Evolutionary conservation across 2,888 invertebrate species (phyloP).

Genomic region (Xestia xanthographa): DNA sequence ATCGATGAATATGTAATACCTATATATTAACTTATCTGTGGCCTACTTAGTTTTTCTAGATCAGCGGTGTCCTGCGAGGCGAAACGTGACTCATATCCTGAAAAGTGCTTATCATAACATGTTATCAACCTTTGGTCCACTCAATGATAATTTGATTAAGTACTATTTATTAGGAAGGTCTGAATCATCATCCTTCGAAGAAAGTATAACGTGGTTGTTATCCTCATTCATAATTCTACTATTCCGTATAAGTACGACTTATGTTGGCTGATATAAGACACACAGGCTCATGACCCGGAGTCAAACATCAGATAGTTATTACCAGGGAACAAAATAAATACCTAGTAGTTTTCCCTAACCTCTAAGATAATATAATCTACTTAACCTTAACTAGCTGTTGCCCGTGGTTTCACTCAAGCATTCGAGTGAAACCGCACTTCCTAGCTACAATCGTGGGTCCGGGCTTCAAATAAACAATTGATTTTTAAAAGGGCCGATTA

Average conservation of each 20-base stretch:
- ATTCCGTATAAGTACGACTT: neutral
- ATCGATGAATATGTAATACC: conserved; percentile 27
- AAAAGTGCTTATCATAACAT: conserved; percentile 33
- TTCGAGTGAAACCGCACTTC: neutral
- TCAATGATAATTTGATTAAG: conserved; percentile 32
- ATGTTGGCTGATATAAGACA: neutral
- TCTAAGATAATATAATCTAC: too few relatives aligned
- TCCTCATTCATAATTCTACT: neutral
- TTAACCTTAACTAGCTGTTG: neutral
- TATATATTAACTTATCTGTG: conserved; percentile 19
- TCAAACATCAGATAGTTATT: neutral
- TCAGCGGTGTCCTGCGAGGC: neutral
- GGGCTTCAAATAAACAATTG: neutral
- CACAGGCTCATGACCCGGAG: neutral
- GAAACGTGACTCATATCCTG: conserved; percentile 45
- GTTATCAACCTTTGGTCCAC: conserved; percentile 31
- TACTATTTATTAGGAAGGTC: conserved; percentile 11
- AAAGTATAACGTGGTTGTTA: conserved; percentile 15
- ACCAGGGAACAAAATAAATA: neutral
- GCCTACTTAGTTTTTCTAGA: conserved; percentile 42
- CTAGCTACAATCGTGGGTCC: neutral
- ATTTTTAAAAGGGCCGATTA: neutral
- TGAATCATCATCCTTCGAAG: conserved; percentile 32
- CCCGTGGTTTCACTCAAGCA: neutral
- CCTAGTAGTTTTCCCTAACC: neutral